Evolutionary conservation across 1,140 invertebrate genomes (phyloP).

Genomic region (Luehdorfia chinensis): DNA sequence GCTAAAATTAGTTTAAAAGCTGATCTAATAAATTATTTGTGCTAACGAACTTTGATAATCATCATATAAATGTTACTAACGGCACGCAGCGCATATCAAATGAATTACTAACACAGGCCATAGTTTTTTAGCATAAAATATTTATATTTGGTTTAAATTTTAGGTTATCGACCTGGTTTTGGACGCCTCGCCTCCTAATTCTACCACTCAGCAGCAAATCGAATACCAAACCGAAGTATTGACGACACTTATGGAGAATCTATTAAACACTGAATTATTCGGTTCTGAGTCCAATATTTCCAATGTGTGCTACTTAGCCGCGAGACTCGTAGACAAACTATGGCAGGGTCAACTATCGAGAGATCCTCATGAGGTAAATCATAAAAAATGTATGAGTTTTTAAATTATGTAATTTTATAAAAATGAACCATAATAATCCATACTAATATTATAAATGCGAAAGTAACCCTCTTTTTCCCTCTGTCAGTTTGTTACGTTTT

Average conservation of each 20-base stretch:
- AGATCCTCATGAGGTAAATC: conserved; percentile 89
- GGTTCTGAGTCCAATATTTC: conserved; percentile 90
- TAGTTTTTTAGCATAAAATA: background rate
- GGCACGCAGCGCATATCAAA: conserved; percentile 21
- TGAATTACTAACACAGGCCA: conserved; percentile 16
- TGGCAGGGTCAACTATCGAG: conserved; percentile 95
- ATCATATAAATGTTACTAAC: too few relatives aligned
- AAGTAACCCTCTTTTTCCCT: too few relatives aligned
- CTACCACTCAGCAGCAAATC: conserved; percentile 87
- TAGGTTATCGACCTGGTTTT: conserved; percentile 91
- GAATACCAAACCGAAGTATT: conserved; percentile 96
- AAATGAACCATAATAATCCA: too few relatives aligned
- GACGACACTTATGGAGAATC: conserved; percentile 94
- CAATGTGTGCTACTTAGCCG: conserved; percentile 95
- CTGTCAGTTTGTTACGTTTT: too few relatives aligned
- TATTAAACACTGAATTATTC: conserved; percentile 92
- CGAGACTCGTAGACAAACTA: conserved; percentile 96
- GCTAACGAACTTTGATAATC: too few relatives aligned
- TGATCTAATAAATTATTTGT: too few relatives aligned
- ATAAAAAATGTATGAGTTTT: too few relatives aligned
- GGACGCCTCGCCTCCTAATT: conserved; percentile 90
- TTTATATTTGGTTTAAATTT: conserved; percentile 22
- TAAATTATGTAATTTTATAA: too few relatives aligned
- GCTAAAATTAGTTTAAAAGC: too few relatives aligned
- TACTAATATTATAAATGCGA: too few relatives aligned